Evolutionary conservation across 2,888 invertebrate species (phyloP).

Genomic region (Mesorhabditis spiculigera): DNA sequence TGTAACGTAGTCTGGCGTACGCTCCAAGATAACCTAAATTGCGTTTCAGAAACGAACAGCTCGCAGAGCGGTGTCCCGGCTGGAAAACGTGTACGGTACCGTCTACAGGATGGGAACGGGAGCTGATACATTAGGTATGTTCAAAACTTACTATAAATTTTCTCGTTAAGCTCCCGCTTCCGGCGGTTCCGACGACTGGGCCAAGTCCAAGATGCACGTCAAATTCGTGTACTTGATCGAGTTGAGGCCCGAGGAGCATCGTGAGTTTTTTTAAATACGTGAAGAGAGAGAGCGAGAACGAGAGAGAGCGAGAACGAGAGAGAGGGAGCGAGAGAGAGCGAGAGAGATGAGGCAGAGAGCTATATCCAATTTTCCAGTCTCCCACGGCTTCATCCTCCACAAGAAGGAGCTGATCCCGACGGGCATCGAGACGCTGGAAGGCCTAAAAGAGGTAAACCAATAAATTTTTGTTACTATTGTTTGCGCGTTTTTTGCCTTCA

Average conservation of each 20-base stretch:
- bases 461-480: too few relatives aligned
- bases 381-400: constrained; percentile 55
- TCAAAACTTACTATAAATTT: neutral
- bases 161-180: constrained; percentile 43
- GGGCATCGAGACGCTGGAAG: constrained; percentile 55
- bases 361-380: constrained; percentile 34
- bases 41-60: neutral
- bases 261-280: constrained; percentile 24
- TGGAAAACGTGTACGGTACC: constrained; percentile 1
- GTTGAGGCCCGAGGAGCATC: constrained; percentile 48
- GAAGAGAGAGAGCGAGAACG: neutral
- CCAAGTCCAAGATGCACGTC: constrained; percentile 50
- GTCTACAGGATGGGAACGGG: neutral
- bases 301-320: too few relatives aligned
- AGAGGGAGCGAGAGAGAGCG: too few relatives aligned
- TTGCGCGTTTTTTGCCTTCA: too few relatives aligned
- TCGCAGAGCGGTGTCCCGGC: neutral
- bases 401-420: constrained; percentile 54
- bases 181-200: constrained; percentile 57
- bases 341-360: too few relatives aligned
- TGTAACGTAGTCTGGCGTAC: too few relatives aligned
- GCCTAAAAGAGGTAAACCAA: constrained; percentile 44
- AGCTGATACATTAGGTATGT: constrained; percentile 47
- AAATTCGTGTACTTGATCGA: constrained; percentile 57
- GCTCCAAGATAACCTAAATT: too few relatives aligned